Conservation (phyloP, 2,797 vertebrate genomes). For the Mallotus villosus region DNA sequence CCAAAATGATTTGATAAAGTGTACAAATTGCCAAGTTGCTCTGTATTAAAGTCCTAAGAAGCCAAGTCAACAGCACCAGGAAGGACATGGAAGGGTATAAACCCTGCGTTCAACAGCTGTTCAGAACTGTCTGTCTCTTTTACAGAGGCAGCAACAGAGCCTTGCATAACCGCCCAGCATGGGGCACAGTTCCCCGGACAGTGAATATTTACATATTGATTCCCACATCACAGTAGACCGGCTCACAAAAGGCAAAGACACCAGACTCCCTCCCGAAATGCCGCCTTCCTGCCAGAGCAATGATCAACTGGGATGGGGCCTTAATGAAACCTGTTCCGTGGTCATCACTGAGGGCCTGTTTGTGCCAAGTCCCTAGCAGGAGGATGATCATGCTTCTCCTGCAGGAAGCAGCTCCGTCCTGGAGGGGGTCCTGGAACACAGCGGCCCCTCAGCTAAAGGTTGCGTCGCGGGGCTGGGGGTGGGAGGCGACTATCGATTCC, state of each 20-base stretch:
- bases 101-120: conserved; percentile 57
- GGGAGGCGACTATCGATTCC: conserved; percentile 65
- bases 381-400: conserved; percentile 66
- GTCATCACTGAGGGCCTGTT: conserved; percentile 57
- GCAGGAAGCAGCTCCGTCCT: conserved; percentile 61
- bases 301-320: conserved; percentile 58
- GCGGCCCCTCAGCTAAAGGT: conserved; percentile 51
- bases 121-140: conserved; percentile 48
- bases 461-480: conserved; percentile 61
- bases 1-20: conserved; percentile 21
- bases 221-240: conserved; percentile 51
- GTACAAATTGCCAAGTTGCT: conserved; percentile 53
- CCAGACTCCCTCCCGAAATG: conserved; percentile 33
- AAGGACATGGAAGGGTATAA: conserved; percentile 20
- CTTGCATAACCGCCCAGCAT: conserved; percentile 57
- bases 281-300: conserved; percentile 54
- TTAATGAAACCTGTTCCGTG: conserved; percentile 70
- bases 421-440: conserved; percentile 60
- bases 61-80: conserved; percentile 5
- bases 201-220: conserved; percentile 69
- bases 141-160: conserved; percentile 43
- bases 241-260: conserved; percentile 54
- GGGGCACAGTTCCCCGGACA: conserved; percentile 45
- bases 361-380: conserved; percentile 68
- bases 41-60: conserved; percentile 2